Conservation (phyloP, 1,140 invertebrate species). For the Ostrea denselamellosa region DNA sequence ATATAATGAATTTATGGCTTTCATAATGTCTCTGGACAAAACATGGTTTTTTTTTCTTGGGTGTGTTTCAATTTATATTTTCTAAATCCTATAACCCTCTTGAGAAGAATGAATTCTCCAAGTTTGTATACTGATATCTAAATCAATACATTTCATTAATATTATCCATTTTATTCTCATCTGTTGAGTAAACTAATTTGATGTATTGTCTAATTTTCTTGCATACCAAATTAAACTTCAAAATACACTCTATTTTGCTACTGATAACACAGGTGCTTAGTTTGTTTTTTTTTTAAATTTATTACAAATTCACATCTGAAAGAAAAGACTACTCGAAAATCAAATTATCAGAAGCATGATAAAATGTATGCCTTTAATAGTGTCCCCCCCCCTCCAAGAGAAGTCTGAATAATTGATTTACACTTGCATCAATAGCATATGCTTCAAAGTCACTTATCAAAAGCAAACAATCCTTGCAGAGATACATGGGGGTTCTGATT, state of each 20-base stretch:
- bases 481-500: background rate
- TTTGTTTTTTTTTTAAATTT: background rate
- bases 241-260: conserved; percentile 13
- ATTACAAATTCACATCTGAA: background rate
- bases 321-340: conserved; percentile 34
- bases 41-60: background rate
- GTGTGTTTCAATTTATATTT: background rate
- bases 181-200: background rate
- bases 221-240: background rate
- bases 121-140: too few relatives aligned
- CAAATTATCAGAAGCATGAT: conserved; percentile 24
- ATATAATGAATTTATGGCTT: background rate
- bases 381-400: background rate
- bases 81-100: too few relatives aligned
- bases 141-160: background rate
- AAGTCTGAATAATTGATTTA: conserved; percentile 31
- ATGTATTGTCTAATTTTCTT: background rate
- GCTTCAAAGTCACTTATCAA: conserved; percentile 37
- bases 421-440: conserved; percentile 4
- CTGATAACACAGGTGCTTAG: conserved; percentile 18
- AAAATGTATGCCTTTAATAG: conserved; percentile 29
- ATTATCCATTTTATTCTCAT: background rate
- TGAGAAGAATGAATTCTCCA: background rate
- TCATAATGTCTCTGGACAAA: background rate
- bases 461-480: conserved; percentile 25